Conservation (phyloP, 1,140 invertebrate genomes). For the Campoletis sonorensis region DNA sequence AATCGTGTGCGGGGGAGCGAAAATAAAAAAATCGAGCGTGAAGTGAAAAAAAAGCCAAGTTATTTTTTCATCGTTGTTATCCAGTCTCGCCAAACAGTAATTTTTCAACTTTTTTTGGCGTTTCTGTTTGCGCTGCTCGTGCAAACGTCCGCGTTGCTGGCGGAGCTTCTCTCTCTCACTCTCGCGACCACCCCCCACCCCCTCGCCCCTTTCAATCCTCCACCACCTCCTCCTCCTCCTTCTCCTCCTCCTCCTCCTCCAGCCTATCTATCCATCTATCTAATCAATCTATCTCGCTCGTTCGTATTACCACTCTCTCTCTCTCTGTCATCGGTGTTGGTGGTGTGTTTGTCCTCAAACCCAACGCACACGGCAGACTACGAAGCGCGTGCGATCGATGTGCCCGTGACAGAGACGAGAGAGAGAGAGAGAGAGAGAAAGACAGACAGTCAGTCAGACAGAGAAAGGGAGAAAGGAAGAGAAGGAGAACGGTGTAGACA, state of each 20-base stretch:
- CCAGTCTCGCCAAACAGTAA: background rate
- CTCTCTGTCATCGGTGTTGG: constrained; percentile 24
- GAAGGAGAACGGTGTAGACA: constrained; percentile 18
- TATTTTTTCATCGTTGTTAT: background rate
- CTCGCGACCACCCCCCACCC: no score
- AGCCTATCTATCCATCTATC: background rate
- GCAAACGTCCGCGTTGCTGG: constrained; percentile 4
- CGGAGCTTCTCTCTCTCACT: constrained; percentile 22
- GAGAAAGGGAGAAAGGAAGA: constrained; percentile 17
- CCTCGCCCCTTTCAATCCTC: constrained; percentile 6
- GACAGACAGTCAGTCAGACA: constrained; percentile 18
- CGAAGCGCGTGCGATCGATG: constrained; percentile 43
- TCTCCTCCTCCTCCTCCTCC: constrained; percentile 2
- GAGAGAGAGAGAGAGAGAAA: constrained; percentile 38
- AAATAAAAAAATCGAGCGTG: background rate
- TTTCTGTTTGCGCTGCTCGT: background rate
- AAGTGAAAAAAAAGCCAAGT: background rate
- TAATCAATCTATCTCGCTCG: constrained; percentile 10
- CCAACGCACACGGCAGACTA: constrained; percentile 57
- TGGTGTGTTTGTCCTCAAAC: constrained; percentile 46
- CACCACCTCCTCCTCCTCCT: constrained; percentile 4
- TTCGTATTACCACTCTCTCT: constrained; percentile 24
- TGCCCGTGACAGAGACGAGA: constrained; percentile 43
- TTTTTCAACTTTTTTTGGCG: constrained; percentile 9
- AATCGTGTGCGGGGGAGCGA: background rate